A percentile compares a stretch with the other conserved stretches of the same genome.
phyloP scores from a whole-genome alignment of 2,888 invertebrate species.

The Elysia crispata region DNA sequence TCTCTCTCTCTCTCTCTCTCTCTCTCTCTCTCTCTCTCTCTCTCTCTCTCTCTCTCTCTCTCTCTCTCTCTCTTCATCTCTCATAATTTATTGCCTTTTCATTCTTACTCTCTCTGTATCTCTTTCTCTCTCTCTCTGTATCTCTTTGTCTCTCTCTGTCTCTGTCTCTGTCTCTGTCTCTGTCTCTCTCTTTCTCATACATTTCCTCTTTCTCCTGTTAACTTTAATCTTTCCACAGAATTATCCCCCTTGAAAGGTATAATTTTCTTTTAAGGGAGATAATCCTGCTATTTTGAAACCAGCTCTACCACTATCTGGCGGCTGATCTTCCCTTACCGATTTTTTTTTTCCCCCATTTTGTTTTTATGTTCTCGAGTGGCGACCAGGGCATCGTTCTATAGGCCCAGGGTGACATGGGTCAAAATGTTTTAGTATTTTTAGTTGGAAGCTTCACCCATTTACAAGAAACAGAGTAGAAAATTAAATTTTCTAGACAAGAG shows the following conservation, averaged over 20 bases:
- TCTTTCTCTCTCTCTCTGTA: conserved; percentile 10
- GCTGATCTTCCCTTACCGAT: not conserved
- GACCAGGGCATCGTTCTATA: not conserved
- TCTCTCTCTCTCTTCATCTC: no score
- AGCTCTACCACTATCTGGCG: not conserved
- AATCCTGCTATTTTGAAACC: not conserved
- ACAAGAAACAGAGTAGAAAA: no score
- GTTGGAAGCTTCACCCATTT: no score
- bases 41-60: no score
- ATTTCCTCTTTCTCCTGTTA: not conserved
- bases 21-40: no score
- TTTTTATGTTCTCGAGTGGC: not conserved
- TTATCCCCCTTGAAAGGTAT: not conserved
- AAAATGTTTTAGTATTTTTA: no score
- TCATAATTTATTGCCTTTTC: no score
- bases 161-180: conserved; percentile 20
- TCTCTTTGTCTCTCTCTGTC: conserved; percentile 2
- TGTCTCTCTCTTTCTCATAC: not conserved
- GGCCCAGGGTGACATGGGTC: no score
- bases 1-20: no score
- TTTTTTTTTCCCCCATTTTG: not conserved
- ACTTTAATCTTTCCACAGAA: no score
- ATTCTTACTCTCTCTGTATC: no score
- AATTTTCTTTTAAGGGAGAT: not conserved
- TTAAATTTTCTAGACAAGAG: no score